Evolutionary conservation across 2,888 invertebrate genomes (phyloP).

Genomic region (Hoplodrina blanda): DNA sequence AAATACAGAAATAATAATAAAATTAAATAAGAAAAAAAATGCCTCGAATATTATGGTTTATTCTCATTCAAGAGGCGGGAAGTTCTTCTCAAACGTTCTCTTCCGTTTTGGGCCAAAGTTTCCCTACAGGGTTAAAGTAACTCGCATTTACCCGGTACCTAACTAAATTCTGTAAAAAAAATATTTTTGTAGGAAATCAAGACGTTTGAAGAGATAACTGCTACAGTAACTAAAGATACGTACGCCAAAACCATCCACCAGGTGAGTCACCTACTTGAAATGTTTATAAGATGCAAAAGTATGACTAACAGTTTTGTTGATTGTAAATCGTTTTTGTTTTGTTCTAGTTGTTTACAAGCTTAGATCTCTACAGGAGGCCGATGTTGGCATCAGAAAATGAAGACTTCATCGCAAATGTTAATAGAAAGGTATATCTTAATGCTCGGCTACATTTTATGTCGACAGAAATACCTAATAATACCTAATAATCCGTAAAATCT

Average conservation of each 20-base stretch:
- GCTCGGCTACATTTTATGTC: too few species aligned
- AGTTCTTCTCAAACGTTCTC: too few species aligned
- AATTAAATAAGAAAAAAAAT: too few species aligned
- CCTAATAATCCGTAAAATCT: background rate
- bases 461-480: too few species aligned
- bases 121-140: too few species aligned
- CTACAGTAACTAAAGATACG: slow-evolving; percentile 70
- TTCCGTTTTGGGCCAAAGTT: too few species aligned
- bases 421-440: slow-evolving; percentile 85
- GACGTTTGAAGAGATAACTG: slow-evolving; percentile 78
- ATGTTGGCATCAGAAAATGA: slow-evolving; percentile 89
- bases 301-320: background rate
- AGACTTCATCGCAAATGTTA: slow-evolving; percentile 90
- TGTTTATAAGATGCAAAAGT: background rate
- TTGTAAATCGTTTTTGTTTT: slow-evolving; percentile 15
- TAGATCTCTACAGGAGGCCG: slow-evolving; percentile 86
- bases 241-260: slow-evolving; percentile 87
- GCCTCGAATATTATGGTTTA: too few species aligned
- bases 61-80: too few species aligned
- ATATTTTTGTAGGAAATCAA: slow-evolving; percentile 79
- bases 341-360: slow-evolving; percentile 84
- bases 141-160: too few species aligned
- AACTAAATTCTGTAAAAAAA: too few species aligned
- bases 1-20: too few species aligned
- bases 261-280: slow-evolving; percentile 64